A percentile compares a stretch with the other conserved stretches of the same genome.
Conservation (phyloP, 2,797 vertebrate species). For the Sebastes hopkinsi region DNA sequence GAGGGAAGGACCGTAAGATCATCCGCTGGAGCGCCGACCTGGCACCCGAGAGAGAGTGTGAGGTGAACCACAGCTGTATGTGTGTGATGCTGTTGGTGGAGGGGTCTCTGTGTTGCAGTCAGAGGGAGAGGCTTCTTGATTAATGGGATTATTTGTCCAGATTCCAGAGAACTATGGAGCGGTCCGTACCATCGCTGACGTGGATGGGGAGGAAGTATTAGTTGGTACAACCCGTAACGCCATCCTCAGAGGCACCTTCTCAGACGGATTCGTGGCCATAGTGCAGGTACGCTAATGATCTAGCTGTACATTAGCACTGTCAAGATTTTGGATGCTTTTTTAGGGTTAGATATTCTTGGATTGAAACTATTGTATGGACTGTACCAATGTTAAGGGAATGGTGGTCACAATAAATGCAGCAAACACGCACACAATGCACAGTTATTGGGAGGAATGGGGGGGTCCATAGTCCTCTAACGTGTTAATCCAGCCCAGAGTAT, state of each 20-base stretch:
- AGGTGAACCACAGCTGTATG: constrained; percentile 80
- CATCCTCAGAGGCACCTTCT: constrained; percentile 87
- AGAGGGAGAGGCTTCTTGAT: neutral
- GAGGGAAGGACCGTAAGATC: constrained; percentile 90
- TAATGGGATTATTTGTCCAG: constrained; percentile 59
- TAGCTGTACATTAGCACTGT: accelerated
- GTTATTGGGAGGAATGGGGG: neutral
- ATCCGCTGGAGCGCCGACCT: constrained; percentile 89
- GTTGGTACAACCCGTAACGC: constrained; percentile 93
- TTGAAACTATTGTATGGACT: neutral
- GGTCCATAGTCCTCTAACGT: neutral
- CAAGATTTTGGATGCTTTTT: neutral
- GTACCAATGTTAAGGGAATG: neutral
- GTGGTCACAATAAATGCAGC: neutral
- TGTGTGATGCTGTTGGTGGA: neutral
- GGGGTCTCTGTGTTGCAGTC: neutral
- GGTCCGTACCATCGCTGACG: constrained; percentile 88
- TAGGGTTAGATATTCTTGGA: neutral
- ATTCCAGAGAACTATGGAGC: constrained; percentile 90
- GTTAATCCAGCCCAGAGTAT: neutral
- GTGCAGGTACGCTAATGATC: constrained; percentile 83
- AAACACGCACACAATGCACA: neutral
- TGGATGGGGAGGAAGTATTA: constrained; percentile 87
- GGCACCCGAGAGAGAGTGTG: constrained; percentile 88
- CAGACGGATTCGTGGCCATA: constrained; percentile 87